Evolutionary conservation across 2,888 invertebrate genomes (phyloP), one percentile per base, ranked within the genome.

Genomic region (Cosmopolites sordidus): DNA sequence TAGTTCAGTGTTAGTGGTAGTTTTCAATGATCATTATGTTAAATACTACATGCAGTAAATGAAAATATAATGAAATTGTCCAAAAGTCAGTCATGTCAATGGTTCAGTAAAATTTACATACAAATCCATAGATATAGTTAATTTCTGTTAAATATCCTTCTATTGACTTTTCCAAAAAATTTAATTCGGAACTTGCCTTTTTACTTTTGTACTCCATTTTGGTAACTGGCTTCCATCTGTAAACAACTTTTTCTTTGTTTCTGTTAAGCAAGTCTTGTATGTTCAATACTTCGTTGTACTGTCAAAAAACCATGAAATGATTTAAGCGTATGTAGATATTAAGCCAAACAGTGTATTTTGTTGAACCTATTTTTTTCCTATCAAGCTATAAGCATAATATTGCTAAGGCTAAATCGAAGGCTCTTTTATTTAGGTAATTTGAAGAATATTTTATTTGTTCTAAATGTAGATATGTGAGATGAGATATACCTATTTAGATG

Each of bases 231-330:
- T 62, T 64, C 63, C 63, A 64, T 46, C 59, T 59, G 56, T 59
- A 66, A 41, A 59, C 50, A 48, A 58, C 54, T 37, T 62, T 62
- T 33, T 59, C 53, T 41, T 60, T 63, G 56, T 59, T 61, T 54
- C 60, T 53, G 44, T 58, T 63, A 56, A 66, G 37, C 50, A 66
- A 62, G 56, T 66, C 66, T 54, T 65, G 64, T 56, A 66, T 66
- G 51, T 66, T 66, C 48, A 67, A 27, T 42, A 67, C 64, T 58
- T 65, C 60, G 51, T 63, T 64, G 54, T 64, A 67, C 67, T 67
- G 64, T 58, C 58, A 57, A 55, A 59, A 59, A 60, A 52, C 42
- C 42, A 52, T 44, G 40, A 30, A 14, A 48, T 53, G 48, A 48
- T 48, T 12, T 43, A 44, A 53, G 46, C 48, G 12, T 33, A 43